Evolutionary conservation across 2,113 vertebrate species (phyloP).

Genomic region (Boulengeromyrus knoepffleri): DNA sequence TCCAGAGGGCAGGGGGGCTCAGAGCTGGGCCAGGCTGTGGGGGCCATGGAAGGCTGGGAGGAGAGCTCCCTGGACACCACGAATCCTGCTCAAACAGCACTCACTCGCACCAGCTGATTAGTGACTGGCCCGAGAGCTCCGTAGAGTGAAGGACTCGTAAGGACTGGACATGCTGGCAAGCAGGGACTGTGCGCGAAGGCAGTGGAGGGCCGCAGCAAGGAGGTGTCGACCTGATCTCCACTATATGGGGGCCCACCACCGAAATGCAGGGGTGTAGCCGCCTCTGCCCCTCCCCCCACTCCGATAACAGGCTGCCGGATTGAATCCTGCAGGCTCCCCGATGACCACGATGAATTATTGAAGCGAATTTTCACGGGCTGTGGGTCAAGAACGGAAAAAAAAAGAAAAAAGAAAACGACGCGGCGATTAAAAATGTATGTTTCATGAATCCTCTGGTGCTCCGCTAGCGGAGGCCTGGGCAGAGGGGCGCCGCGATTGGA

Average conservation of each 20-base stretch:
- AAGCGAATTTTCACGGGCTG: constrained; percentile 61
- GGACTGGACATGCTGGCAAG: neutral
- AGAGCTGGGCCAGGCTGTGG: neutral
- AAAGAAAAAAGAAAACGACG: constrained; percentile 29
- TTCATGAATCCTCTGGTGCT: constrained; percentile 54
- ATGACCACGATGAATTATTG: constrained; percentile 63
- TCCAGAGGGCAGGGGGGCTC: neutral
- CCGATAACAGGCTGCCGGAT: neutral
- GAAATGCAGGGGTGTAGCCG: neutral
- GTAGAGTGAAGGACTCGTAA: neutral
- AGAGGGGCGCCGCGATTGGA: constrained; percentile 40
- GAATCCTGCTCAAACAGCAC: neutral
- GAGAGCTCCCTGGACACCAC: neutral
- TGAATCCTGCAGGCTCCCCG: constrained; percentile 12
- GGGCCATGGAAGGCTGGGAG: neutral
- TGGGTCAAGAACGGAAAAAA: constrained; percentile 55
- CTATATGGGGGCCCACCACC: neutral
- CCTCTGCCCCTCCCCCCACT: neutral
- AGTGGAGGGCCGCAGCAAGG: neutral
- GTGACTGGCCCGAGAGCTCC: neutral
- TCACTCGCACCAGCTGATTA: neutral
- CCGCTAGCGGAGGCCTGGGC: constrained; percentile 40
- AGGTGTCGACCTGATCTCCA: neutral
- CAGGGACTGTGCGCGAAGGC: neutral
- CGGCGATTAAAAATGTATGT: constrained; percentile 66